Percentiles rank a stretch among this genome's conserved stretches.
Evolutionary conservation across 1,140 invertebrate genomes (phyloP).

Genomic region (Bombus sibiricus): DNA sequence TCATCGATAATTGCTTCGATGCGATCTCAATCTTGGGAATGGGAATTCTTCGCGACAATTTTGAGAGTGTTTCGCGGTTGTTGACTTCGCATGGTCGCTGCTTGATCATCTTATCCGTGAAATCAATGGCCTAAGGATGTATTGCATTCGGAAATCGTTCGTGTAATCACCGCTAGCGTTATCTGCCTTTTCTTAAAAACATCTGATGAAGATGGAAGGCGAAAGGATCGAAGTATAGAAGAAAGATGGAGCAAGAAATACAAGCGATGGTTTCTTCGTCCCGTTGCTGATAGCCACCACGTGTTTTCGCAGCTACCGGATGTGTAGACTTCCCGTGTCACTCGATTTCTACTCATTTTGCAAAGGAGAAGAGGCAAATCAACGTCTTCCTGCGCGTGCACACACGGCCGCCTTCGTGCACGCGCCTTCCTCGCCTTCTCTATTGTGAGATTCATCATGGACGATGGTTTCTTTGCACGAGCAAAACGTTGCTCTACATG

Average conservation of each 20-base stretch:
- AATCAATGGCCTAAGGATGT: neutral
- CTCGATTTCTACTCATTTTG: constrained; percentile 50
- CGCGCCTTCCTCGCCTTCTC: constrained; percentile 1
- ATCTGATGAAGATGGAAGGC: neutral
- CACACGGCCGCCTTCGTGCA: neutral
- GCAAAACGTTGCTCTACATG: constrained; percentile 35
- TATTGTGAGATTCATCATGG: constrained; percentile 2
- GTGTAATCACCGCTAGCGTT: too few species aligned
- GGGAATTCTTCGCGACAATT: neutral
- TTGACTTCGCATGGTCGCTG: neutral
- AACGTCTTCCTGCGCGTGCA: constrained; percentile 38
- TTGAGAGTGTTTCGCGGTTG: neutral
- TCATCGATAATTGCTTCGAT: neutral
- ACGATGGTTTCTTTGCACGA: neutral
- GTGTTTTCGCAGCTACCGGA: constrained; percentile 11
- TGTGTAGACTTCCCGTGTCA: constrained; percentile 42
- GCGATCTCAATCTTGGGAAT: too few species aligned
- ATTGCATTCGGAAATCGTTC: neutral
- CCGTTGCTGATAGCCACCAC: neutral
- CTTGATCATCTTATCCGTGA: too few species aligned
- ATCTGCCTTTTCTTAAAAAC: neutral
- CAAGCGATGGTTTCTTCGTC: neutral
- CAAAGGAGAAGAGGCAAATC: constrained; percentile 32
- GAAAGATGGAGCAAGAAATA: neutral
- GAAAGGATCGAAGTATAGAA: neutral